A percentile compares a stretch with the other conserved stretches of the same genome.
Evolutionary conservation across 2,888 invertebrate species (phyloP).

Genomic region (Macrosoma leucophasiata): DNA sequence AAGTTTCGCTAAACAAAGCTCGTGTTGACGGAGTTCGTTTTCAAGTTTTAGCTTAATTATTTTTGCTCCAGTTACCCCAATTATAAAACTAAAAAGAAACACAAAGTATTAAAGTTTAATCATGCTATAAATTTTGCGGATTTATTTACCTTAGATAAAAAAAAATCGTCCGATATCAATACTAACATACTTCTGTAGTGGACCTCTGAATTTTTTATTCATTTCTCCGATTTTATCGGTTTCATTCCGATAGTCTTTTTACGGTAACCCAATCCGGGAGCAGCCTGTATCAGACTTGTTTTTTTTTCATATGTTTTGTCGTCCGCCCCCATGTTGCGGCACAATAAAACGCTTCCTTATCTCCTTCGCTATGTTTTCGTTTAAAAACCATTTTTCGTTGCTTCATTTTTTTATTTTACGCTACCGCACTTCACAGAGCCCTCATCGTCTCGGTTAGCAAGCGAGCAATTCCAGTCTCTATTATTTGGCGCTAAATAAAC

Average conservation of each 20-base stretch:
- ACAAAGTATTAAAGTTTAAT: too few relatives aligned
- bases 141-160: too few relatives aligned
- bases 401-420: constrained; percentile 46
- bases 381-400: constrained; percentile 53
- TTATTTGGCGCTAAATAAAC: constrained; percentile 19
- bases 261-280: constrained; percentile 31
- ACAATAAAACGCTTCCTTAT: constrained; percentile 60
- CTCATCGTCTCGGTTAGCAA: constrained; percentile 32
- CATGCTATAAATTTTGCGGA: too few relatives aligned
- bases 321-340: constrained; percentile 50
- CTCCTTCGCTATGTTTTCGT: constrained; percentile 57
- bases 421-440: constrained; percentile 40
- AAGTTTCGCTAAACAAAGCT: too few relatives aligned
- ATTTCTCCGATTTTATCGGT: constrained; percentile 20
- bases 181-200: too few relatives aligned
- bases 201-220: constrained; percentile 7
- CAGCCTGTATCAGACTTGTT: constrained; percentile 32
- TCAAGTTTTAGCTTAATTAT: too few relatives aligned
- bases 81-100: too few relatives aligned
- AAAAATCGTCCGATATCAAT: too few relatives aligned
- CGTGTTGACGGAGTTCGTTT: too few relatives aligned
- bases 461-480: constrained; percentile 28
- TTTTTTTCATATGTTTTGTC: constrained; percentile 39
- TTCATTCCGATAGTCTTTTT: constrained; percentile 25
- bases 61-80: too few relatives aligned